These are phyloP conservation scores for Lethenteron camtschaticum DNA, from an alignment of 2,113 vertebrate species.

Conservation along the genomic window DNA sequence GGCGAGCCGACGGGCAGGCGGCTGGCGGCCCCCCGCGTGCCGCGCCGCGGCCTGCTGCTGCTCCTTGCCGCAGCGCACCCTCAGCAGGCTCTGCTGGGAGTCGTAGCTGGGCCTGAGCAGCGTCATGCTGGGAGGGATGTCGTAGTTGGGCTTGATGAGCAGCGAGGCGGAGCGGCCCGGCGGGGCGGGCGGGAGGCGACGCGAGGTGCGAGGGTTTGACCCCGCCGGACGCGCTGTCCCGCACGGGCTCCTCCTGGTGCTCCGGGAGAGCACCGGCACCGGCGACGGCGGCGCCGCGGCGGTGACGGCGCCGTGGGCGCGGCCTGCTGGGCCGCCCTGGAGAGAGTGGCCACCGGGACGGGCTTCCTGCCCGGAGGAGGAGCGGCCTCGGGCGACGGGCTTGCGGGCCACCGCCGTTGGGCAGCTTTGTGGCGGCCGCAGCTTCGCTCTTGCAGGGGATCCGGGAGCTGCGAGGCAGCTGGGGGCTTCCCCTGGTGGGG, in stretches of 20 bases:
- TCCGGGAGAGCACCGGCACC: background rate
- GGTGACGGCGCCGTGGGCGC: no score
- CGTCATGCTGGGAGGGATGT: conserved; percentile 10
- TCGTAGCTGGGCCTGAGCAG: conserved; percentile 2
- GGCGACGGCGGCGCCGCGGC: no score
- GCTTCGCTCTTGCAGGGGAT: conserved; percentile 16
- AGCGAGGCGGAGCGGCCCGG: conserved; percentile 49
- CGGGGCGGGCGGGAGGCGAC: conserved; percentile 38
- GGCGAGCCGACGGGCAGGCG: background rate
- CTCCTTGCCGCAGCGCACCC: no score
- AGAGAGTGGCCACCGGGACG: conserved; percentile 14
- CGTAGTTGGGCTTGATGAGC: conserved; percentile 36
- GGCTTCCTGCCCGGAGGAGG: no score
- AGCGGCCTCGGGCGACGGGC: no score
- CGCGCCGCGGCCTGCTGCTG: background rate
- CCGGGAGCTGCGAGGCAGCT: conserved; percentile 23
- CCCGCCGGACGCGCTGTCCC: background rate
- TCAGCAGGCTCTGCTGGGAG: background rate
- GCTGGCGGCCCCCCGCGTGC: background rate
- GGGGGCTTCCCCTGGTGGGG: conserved; percentile 44
- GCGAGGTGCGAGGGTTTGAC: conserved; percentile 13
- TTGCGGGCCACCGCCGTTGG: no score
- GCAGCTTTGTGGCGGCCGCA: no score
- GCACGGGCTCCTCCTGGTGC: conserved; percentile 2
- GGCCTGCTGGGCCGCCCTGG: conserved; percentile 20